Evolutionary conservation across 2,888 invertebrate species (phyloP), one percentile per base, ranked within the genome.

Genomic region (Nomada goodeniana): DNA sequence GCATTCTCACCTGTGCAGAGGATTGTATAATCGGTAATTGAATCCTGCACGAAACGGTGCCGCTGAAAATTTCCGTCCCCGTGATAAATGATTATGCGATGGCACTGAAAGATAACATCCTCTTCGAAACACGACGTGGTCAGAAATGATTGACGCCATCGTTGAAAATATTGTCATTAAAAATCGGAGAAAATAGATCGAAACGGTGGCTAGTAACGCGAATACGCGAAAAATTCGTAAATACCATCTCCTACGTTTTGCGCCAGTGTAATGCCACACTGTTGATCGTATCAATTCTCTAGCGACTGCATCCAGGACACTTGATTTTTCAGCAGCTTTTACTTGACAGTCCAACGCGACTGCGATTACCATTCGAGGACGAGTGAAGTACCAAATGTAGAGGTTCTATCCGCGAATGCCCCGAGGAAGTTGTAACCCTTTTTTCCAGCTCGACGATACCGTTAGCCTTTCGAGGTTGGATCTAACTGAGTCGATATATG

Each of bases 281-380:
- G 67, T 76, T 78, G 67, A 78, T 61, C 78, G 76, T 78, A 78
- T 78, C 61, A 61, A 50, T 26, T 18, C n/a, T 13, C 26, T 29
- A 47, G 23, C 36, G 13, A 50, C 20, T 36, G 36, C 55, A n/a
- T 18, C 23, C 11, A 3, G 26, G 55, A 70, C 59, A 63, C 13
- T 67, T 36, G 36, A 11, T 47, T 68, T 55, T 15, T 23, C 47
- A 50, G 23, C 50, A n/a, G 26, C 50, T 52, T 60, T 59, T 74
- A 60, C 42, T 68, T 23, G 59, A 20, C 50, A 59, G 60, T 10
- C 29, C 13, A 67, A 57, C 73, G 26, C 65, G 29, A 29, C 23
- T 67, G n/a, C 52, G 26, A 78, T 69, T 63, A 44, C 44, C n/a
- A n/a, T 4, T 5, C 10, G 2, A 23, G 11, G 59, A 52, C 13